Percentiles rank a stretch among this genome's conserved stretches.
Evolutionary conservation across 2,797 vertebrate species (phyloP).

Genomic region (Premnoplex brunnescens): DNA sequence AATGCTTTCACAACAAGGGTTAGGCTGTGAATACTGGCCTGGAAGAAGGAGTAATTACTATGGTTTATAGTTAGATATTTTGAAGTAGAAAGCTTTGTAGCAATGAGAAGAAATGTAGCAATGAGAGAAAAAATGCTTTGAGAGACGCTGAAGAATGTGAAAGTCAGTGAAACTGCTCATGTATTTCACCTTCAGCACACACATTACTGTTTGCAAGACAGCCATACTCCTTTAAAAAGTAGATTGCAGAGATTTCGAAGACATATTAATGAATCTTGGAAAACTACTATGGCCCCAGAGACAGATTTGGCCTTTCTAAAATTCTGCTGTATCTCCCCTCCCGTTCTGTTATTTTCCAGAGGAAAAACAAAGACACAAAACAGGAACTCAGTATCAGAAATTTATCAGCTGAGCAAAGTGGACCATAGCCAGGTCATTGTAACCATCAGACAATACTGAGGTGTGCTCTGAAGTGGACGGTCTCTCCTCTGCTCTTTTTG

Average conservation of each 20-base stretch:
- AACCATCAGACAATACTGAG: not conserved
- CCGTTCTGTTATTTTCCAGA: not conserved
- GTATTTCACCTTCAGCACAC: not conserved
- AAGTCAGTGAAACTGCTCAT: not conserved
- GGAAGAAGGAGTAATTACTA: conserved; percentile 7
- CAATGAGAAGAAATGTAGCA: not conserved
- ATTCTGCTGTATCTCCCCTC: not conserved
- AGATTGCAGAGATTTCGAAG: not conserved
- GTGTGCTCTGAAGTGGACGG: not conserved
- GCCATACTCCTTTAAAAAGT: not conserved
- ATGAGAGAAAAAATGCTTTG: not conserved
- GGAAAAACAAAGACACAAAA: not conserved
- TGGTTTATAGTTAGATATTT: not conserved
- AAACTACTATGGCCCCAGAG: not conserved
- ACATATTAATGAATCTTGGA: not conserved
- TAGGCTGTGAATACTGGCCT: conserved; percentile 87
- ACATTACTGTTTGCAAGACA: not conserved
- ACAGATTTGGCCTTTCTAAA: not conserved
- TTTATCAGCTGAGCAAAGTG: not conserved
- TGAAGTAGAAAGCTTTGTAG: not conserved
- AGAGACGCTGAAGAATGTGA: not conserved
- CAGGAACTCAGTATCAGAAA: not conserved
- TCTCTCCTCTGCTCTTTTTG: not conserved
- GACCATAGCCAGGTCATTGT: not conserved
- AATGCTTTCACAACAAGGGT: conserved; percentile 81